phyloP scores from a whole-genome alignment of 2,113 vertebrate genomes.

The Seriola aureovittata region DNA sequence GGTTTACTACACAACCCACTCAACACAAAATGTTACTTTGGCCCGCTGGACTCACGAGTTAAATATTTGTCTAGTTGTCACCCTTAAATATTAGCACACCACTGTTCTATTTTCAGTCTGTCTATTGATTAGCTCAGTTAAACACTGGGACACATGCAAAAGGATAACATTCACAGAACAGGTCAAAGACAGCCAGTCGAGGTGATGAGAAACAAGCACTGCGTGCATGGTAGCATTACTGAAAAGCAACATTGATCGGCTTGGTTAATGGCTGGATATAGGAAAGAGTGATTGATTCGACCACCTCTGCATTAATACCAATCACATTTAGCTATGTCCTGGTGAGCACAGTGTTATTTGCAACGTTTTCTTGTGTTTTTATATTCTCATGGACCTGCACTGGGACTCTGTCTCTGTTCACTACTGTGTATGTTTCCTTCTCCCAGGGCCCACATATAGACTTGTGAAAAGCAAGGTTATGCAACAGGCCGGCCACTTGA shows the following conservation, averaged over 20 bases:
- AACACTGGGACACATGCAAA: constrained; percentile 14
- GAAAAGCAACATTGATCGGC: constrained; percentile 48
- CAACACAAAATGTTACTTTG: constrained; percentile 19
- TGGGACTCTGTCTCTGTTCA: constrained; percentile 9
- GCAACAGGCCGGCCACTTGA: constrained; percentile 73
- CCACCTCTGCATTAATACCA: not conserved
- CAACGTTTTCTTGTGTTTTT: not conserved
- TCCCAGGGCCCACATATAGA: constrained; percentile 54
- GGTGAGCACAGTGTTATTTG: constrained; percentile 10
- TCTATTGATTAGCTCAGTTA: constrained; percentile 65
- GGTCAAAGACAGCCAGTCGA: constrained; percentile 40
- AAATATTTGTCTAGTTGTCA: constrained; percentile 33
- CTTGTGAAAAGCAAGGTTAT: constrained; percentile 73
- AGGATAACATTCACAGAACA: constrained; percentile 46
- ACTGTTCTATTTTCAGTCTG: constrained; percentile 59
- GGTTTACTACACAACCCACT: not conserved
- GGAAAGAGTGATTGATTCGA: constrained; percentile 45
- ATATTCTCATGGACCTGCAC: constrained; percentile 12
- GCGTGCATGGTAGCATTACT: not conserved
- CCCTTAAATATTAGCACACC: constrained; percentile 37
- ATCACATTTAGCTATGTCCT: constrained; percentile 4
- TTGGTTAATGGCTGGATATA: constrained; percentile 37
- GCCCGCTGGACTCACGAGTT: not conserved
- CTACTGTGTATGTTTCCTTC: constrained; percentile 51
- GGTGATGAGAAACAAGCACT: not conserved